Evolutionary conservation across 2,888 invertebrate genomes (phyloP).

Genomic region (Oscheius sp.): DNA sequence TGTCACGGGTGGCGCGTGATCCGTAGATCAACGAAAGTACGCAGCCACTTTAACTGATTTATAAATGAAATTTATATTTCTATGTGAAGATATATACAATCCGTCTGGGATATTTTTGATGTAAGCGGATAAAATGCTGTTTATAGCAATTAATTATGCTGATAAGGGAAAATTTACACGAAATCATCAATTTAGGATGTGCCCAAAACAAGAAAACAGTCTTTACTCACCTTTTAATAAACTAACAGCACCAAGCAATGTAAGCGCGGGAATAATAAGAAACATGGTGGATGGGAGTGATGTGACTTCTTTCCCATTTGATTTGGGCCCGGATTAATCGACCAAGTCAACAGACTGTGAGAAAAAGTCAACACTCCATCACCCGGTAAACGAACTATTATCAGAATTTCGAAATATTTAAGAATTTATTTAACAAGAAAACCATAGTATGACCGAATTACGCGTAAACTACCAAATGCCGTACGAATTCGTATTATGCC

Average conservation of each 20-base stretch:
- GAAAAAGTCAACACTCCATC: constrained; percentile 28
- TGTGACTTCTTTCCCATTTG: constrained; percentile 7
- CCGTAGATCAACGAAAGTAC: neutral
- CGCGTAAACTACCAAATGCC: constrained; percentile 36
- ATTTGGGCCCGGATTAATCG: constrained; percentile 33
- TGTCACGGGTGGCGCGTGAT: neutral
- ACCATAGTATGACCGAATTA: constrained; percentile 25
- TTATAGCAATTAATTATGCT: no score
- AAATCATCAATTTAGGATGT: no score
- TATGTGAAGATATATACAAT: no score
- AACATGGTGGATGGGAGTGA: constrained; percentile 24
- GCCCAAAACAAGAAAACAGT: no score
- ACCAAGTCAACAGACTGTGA: constrained; percentile 32
- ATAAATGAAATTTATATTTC: no score
- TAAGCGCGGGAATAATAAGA: constrained; percentile 21
- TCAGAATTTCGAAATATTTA: constrained; percentile 12
- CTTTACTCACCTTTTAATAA: constrained; percentile 4
- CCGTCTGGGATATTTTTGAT: no score
- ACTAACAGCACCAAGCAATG: constrained; percentile 7
- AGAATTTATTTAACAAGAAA: no score
- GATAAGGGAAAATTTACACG: no score
- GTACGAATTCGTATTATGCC: constrained; percentile 6
- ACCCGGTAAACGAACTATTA: constrained; percentile 6
- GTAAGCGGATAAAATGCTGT: no score
- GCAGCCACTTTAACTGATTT: no score